Evolutionary conservation across 2,888 invertebrate genomes (phyloP).

Genomic region (Calliopum simillimum): DNA sequence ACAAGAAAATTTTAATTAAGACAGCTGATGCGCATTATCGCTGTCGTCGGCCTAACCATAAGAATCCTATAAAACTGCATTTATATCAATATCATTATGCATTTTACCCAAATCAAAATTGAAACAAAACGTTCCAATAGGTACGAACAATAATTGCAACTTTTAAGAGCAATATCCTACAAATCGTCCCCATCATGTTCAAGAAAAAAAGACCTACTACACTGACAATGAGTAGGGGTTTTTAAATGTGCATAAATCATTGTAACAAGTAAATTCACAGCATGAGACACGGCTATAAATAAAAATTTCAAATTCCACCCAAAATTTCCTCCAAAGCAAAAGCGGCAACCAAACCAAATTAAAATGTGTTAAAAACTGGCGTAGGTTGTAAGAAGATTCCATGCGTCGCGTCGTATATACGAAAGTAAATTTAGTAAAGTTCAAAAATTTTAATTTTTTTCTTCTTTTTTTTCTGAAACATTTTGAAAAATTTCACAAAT

Average conservation of each 20-base stretch:
- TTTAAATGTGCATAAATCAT: constrained; percentile 66
- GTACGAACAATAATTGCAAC: no score
- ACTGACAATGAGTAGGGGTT: constrained; percentile 49
- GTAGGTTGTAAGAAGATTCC: constrained; percentile 16
- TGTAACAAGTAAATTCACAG: constrained; percentile 63
- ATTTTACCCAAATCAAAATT: no score
- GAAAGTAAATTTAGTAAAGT: background rate
- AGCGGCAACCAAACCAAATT: background rate
- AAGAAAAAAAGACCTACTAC: no score
- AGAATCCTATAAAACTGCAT: no score
- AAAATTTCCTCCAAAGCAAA: background rate
- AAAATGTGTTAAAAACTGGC: constrained; percentile 6
- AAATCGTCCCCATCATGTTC: no score
- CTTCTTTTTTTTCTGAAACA: constrained; percentile 19
- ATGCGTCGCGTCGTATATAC: background rate
- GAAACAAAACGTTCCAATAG: no score
- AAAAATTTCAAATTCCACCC: background rate
- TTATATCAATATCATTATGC: no score
- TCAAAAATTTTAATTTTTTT: background rate
- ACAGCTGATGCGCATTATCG: no score
- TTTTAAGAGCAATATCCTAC: no score
- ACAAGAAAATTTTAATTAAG: no score
- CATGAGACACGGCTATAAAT: constrained; percentile 59
- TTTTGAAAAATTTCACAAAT: constrained; percentile 17
- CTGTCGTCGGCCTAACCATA: no score